Base-by-base conservation (phyloP, 2,888 invertebrate genomes). In the Diploptera punctata region DNA sequence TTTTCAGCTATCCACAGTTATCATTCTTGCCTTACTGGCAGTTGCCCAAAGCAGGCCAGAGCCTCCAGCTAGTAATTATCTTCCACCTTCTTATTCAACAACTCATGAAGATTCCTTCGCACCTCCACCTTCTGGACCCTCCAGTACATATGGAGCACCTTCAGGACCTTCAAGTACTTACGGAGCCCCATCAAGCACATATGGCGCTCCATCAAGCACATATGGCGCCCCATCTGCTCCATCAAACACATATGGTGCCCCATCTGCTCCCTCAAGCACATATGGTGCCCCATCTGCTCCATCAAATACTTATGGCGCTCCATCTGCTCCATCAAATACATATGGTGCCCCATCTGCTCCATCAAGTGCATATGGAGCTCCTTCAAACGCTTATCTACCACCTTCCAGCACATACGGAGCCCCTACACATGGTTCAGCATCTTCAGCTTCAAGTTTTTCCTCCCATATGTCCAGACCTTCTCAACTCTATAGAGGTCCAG, bases 241-340 rank as follows among this genome's bases (percentile, higher is more conserved):
- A 4, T 84, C 86, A 61, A 82, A 83, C 70, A 84, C 84, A 68
- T 87, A 87, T 75, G 86, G 86, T 38, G 84, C 82, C n/a, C 74
- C 76, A n/a, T 52, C 68, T 26, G 49, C 60, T n/a, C 74, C 75
- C 1, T 61, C 68, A 24, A 68, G 61, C 49, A 31, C 68, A 3
- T 68, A 72, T 31, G 60, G 47, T 18, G 33, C 67, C 18, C 86
- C 87, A 38, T 85, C 85, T 4, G 82, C 84, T 0, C 87, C 88
- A 80, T 81, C 84, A 1, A 75, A 79, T 26, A 79, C 79, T n/a
- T 83, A 84, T 43, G 82, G 83, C 0, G 78, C 78, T 0, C 82
- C 84, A 57, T 67, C 43, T 26, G 19, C 9, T 2, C n/a, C 44
- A 3, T 38, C 57, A 21, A 33, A 38, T 26, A 79, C 79, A 16